Evolutionary conservation across 2,113 vertebrate genomes (phyloP).

Genomic region (Gallinago jamesoni): DNA sequence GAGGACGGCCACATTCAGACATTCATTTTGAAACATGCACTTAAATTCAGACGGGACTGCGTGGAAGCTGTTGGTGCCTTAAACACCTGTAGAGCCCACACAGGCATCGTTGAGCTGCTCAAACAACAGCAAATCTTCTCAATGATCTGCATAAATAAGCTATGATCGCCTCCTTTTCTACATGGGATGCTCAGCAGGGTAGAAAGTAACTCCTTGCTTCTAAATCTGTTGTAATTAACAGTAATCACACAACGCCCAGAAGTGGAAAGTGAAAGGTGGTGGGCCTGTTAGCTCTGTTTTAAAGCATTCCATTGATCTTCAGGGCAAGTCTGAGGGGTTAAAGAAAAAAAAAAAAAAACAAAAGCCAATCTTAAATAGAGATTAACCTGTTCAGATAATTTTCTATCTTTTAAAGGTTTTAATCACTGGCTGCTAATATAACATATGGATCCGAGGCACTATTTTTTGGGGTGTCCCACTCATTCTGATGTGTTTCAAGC

Average conservation of each 20-base stretch:
- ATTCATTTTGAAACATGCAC: not conserved
- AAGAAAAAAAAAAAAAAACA: not conserved
- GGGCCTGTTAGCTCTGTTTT: not conserved
- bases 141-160: not conserved
- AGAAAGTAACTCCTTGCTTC: not conserved
- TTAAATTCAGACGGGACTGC: not conserved
- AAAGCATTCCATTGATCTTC: not conserved
- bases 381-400: not conserved
- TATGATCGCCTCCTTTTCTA: not conserved
- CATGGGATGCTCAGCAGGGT: not conserved
- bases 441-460: not conserved
- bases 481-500: not conserved
- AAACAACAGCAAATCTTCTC: not conserved
- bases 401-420: not conserved
- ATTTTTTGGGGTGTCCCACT: not conserved
- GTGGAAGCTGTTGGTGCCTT: not conserved
- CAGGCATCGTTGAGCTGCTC: not conserved
- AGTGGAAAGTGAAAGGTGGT: fast-evolving
- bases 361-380: not conserved
- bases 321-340: too few relatives aligned
- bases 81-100: not conserved
- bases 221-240: not conserved
- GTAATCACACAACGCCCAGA: not conserved
- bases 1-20: not conserved
- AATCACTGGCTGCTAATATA: not conserved